Percentiles rank a stretch among this genome's conserved stretches.
Conservation (phyloP, 2,113 vertebrate species). For the Elephantulus edwardii region DNA sequence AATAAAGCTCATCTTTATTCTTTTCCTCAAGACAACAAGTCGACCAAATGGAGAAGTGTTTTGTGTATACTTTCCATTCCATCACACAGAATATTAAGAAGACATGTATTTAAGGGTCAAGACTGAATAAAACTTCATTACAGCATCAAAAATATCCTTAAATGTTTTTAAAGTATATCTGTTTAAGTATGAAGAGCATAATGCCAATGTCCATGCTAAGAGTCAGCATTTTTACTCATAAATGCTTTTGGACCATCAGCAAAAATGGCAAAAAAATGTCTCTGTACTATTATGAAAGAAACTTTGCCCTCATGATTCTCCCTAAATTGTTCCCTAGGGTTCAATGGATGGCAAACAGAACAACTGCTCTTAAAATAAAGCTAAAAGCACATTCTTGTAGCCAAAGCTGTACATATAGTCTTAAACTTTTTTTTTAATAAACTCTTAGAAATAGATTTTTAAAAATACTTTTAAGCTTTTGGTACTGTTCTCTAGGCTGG, state of each 20-base stretch:
- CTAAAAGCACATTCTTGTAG: slow-evolving; percentile 1
- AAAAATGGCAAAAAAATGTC: neutral
- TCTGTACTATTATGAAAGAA: neutral
- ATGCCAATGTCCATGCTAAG: neutral
- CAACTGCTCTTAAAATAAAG: neutral
- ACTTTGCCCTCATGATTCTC: neutral
- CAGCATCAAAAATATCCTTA: neutral
- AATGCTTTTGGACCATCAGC: neutral
- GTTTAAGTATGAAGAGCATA: neutral
- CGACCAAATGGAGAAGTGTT: neutral
- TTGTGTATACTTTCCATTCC: neutral
- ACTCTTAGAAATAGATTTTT: slow-evolving; percentile 40
- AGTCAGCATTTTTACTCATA: neutral
- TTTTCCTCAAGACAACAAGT: neutral
- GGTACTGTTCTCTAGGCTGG: neutral
- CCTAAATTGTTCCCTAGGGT: neutral
- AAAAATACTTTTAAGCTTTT: slow-evolving; percentile 10
- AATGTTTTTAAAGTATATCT: neutral
- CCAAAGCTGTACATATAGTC: slow-evolving; percentile 8
- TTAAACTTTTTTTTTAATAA: neutral
- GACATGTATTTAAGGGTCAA: neutral
- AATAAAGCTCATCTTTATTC: neutral
- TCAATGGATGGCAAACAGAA: neutral
- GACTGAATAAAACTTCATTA: slow-evolving; percentile 35
- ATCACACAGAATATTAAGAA: neutral